phyloP scores from a whole-genome alignment of 2,113 vertebrate species.

The Tor tambroides region DNA sequence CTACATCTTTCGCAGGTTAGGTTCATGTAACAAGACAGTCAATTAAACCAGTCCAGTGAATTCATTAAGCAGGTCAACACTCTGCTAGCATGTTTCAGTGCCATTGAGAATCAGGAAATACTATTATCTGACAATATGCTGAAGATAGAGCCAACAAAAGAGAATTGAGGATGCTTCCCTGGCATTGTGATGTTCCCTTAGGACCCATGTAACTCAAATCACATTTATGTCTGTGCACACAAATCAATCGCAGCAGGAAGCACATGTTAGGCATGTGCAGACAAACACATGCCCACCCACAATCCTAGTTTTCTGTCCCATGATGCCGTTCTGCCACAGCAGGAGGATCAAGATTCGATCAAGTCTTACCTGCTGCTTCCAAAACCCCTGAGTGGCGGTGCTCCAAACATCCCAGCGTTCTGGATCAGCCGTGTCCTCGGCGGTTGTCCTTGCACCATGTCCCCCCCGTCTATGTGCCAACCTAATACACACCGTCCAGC shows the following conservation, averaged over 20 bases:
- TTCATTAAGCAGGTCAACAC: background rate
- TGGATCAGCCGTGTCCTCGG: constrained; percentile 2
- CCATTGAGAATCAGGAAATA: background rate
- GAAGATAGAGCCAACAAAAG: background rate
- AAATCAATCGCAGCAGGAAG: constrained; percentile 33
- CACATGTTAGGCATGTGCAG: constrained; percentile 34
- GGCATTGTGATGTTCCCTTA: background rate
- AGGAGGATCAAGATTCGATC: constrained; percentile 3
- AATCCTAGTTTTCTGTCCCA: background rate
- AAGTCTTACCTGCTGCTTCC: background rate
- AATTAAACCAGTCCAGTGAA: background rate
- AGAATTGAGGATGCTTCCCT: background rate
- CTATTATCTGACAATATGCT: constrained; percentile 22
- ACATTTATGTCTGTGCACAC: constrained; percentile 9
- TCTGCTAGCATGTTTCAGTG: background rate
- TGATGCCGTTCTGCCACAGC: constrained; percentile 1
- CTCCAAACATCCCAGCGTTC: background rate
- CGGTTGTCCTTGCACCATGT: constrained; percentile 5
- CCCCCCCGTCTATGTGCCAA: constrained; percentile 27
- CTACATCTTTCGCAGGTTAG: background rate
- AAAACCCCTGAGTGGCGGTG: background rate
- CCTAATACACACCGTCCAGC: background rate
- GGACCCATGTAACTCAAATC: constrained; percentile 12
- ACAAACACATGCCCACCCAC: constrained; percentile 32
- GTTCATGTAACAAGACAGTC: constrained; percentile 12